phyloP scores from a whole-genome alignment of 2,888 invertebrate species.

The Liodrosophila aerea region DNA sequence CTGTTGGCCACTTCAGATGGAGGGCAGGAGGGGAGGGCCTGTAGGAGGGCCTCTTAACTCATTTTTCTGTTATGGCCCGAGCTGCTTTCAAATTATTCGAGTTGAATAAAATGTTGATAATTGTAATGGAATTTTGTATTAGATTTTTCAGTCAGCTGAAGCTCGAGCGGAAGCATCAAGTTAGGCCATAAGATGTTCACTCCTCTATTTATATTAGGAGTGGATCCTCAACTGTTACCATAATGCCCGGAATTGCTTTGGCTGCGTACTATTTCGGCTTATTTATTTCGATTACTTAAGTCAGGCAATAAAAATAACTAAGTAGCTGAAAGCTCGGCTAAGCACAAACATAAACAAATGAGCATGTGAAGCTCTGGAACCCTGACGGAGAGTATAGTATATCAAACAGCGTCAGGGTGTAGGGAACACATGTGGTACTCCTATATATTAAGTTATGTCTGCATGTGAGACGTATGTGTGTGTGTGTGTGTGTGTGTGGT shows the following conservation, averaged over 20 bases:
- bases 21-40: not conserved
- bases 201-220: conserved; percentile 1
- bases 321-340: conserved; percentile 31
- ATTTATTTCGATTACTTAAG: conserved; percentile 69
- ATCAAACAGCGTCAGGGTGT: not conserved
- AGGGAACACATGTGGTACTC: conserved; percentile 1
- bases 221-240: conserved; percentile 18
- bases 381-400: not conserved
- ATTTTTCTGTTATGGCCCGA: conserved; percentile 38
- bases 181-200: not conserved
- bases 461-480: conserved; percentile 13
- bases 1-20: not conserved
- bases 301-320: conserved; percentile 45
- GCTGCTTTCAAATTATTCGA: conserved; percentile 50
- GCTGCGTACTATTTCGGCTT: conserved; percentile 22
- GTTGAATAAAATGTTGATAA: conserved; percentile 70
- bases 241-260: conserved; percentile 16
- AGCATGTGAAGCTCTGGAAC: conserved; percentile 11
- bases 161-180: not conserved
- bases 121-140: conserved; percentile 69
- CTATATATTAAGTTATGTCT: not conserved
- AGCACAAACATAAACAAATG: conserved; percentile 53
- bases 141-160: conserved; percentile 23
- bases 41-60: conserved; percentile 23
- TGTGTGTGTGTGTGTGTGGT: conserved; percentile 10